A percentile compares a stretch with the other conserved stretches of the same genome.
Conservation (phyloP, 2,797 vertebrate species). For the Picus viridis region DNA sequence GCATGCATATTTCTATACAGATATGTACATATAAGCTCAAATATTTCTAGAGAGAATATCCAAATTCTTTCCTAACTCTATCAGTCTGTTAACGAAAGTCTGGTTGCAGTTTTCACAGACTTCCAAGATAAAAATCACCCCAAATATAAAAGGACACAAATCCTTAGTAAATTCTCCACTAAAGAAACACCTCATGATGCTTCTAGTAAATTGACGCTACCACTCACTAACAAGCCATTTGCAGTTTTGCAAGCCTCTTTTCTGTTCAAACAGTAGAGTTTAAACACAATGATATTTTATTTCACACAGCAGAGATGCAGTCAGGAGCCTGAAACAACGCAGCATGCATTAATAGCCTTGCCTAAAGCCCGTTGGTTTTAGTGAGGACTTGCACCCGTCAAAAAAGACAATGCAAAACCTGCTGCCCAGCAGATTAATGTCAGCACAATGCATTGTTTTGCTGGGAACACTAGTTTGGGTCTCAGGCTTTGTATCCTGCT, state of each 20-base stretch:
- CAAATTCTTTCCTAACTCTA: neutral
- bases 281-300: slow-evolving; percentile 27
- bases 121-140: neutral
- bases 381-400: neutral
- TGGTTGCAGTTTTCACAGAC: neutral
- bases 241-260: slow-evolving; percentile 36
- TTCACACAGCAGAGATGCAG: slow-evolving; percentile 29
- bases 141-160: slow-evolving; percentile 3
- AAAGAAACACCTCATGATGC: slow-evolving; percentile 3
- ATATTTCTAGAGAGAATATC: neutral
- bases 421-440: slow-evolving; percentile 8
- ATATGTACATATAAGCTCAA: neutral
- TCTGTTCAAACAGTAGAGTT: slow-evolving; percentile 12
- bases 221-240: neutral
- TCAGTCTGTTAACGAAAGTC: neutral
- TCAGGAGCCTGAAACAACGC: slow-evolving; percentile 33
- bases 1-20: neutral
- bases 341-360: neutral
- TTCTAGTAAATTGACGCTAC: slow-evolving; percentile 34
- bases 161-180: slow-evolving; percentile 2
- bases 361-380: slow-evolving; percentile 50
- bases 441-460: slow-evolving; percentile 33
- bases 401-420: slow-evolving; percentile 48
- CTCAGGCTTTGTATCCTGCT: slow-evolving; percentile 2
- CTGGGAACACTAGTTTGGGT: slow-evolving; percentile 1